Evolutionary conservation across 2,113 vertebrate genomes (phyloP), one percentile per base, ranked within the genome.

Genomic region (Halichoeres trimaculatus): DNA sequence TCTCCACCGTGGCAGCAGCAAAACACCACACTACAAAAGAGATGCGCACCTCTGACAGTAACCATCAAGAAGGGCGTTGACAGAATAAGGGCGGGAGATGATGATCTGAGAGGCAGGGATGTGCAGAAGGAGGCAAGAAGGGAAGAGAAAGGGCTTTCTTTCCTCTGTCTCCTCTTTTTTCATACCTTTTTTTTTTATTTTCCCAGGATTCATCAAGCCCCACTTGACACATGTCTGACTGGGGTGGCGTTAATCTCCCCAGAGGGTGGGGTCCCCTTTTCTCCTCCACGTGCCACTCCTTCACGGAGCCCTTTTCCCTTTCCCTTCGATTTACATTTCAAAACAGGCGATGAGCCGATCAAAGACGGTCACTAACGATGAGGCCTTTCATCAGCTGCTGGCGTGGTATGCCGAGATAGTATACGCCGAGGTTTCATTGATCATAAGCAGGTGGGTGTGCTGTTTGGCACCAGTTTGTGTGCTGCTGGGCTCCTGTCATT

Each of bases 1-100:
- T 91, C 86, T 91, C 87, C 70, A 72, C 75, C 61, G 78, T 90
- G 87, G 87, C 89, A 90, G 88, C 88, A 89, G 78, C 85, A 90
- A 90, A 90, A 92, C 89, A 89, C 76, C 79, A 63, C 89, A 86
- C 88, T 92, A 93, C 91, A 92, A 93, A 94, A 90, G 92, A 93
- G 92, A 91, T 85, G 89, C 85, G 75, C 92, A 88, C 91, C 92
- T 92, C 92, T 94, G 92, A 93, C 92, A 91, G 91, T 84, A 81
- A 91, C 88, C 91, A 93, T 94, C 92, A 93, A 94, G 91, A 91
- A 90, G 89, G 92, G 85, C 86, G 92, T 87, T 94, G 93, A 94
- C 93, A 94, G 93, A 94, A 94, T 94, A 94, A 93, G 93, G 93
- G 90, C 93, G 90, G 90, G 84, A 91, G 91, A 91, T 80, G 90